Percentiles rank a stretch among this genome's conserved stretches.
These are phyloP conservation scores for Coccyzus lansbergi DNA, from an alignment of 2,797 vertebrate genomes.

Conservation along the genomic window DNA sequence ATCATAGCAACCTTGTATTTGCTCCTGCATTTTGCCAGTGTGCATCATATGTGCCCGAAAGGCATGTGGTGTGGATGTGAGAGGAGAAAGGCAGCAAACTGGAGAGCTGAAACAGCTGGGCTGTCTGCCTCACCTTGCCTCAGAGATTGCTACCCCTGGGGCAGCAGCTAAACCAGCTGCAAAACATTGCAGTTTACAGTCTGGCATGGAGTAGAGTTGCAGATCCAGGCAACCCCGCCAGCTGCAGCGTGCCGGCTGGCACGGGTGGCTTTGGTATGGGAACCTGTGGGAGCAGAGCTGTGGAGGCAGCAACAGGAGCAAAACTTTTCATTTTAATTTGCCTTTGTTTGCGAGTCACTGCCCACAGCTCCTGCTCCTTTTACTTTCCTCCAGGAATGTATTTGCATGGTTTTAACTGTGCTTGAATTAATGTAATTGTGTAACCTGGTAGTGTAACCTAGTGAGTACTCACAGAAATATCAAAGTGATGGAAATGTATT, in stretches of 20 bases:
- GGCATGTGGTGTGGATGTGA: fast-evolving
- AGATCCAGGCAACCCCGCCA: neutral
- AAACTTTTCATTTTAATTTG: neutral
- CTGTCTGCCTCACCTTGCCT: neutral
- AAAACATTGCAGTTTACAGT: neutral
- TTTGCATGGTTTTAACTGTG: neutral
- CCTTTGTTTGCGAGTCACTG: conserved; percentile 17
- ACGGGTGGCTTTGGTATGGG: neutral
- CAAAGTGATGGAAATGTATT: neutral
- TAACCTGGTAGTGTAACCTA: neutral
- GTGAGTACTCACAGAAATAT: neutral
- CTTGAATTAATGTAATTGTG: neutral
- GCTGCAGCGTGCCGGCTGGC: neutral
- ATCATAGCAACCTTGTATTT: neutral
- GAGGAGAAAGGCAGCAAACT: neutral
- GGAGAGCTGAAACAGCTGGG: neutral
- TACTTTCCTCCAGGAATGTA: conserved; percentile 11
- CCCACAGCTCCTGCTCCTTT: conserved; percentile 25
- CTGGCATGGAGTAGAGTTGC: neutral
- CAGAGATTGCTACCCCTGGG: neutral
- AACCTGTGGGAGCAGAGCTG: neutral
- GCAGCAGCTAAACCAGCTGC: neutral
- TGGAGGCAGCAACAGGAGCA: neutral
- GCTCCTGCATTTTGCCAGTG: neutral
- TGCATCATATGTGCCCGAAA: neutral